Conservation (phyloP, 2,113 vertebrate genomes). For the Spheniscus mendiculus region DNA sequence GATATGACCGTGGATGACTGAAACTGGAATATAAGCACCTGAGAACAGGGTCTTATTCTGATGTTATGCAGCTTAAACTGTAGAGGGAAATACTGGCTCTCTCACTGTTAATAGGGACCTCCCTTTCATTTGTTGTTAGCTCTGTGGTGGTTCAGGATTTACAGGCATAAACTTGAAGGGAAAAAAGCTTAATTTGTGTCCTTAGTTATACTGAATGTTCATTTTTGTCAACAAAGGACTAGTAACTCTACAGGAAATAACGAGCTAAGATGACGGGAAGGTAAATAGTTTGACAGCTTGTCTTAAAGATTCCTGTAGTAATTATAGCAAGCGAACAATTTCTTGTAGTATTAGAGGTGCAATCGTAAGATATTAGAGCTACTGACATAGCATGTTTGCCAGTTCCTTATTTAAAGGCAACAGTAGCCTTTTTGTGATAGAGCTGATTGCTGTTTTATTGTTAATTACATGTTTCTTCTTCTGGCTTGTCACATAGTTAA, state of each 20-base stretch:
- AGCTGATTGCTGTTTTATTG: background rate
- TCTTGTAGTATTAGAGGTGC: background rate
- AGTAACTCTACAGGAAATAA: background rate
- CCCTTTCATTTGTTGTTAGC: background rate
- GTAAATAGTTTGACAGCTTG: background rate
- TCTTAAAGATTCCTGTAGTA: background rate
- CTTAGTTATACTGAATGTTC: background rate
- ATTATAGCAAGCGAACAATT: background rate
- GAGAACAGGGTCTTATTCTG: background rate
- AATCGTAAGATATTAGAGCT: background rate
- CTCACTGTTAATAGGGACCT: background rate
- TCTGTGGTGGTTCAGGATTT: background rate
- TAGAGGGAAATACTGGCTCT: background rate
- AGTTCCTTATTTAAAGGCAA: background rate
- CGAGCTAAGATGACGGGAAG: background rate
- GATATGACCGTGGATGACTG: background rate
- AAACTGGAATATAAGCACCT: background rate
- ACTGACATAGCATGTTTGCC: background rate
- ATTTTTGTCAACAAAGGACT: background rate
- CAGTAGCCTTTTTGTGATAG: background rate
- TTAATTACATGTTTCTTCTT: background rate
- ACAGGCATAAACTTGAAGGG: background rate
- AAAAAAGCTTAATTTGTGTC: background rate
- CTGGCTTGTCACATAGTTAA: background rate
- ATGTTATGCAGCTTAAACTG: background rate